Percentiles rank a stretch among this genome's conserved stretches.
Conservation (phyloP, 2,888 invertebrate genomes). For the Galerucella calmariensis region DNA sequence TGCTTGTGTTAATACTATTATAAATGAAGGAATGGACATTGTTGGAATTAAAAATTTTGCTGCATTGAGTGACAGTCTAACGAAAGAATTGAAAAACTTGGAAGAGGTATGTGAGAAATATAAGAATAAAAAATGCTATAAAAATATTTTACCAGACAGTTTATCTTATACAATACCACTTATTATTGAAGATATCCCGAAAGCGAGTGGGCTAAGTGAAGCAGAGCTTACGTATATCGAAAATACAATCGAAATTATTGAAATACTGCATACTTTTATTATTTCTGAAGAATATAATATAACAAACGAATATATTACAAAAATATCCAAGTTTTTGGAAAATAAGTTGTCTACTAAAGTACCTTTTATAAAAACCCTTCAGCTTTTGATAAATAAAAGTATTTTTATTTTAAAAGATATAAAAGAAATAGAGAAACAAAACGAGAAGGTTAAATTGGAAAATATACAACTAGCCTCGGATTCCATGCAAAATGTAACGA, state of each 20-base stretch:
- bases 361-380: slow-evolving; percentile 46
- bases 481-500: slow-evolving; percentile 55
- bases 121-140: slow-evolving; percentile 31
- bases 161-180: slow-evolving; percentile 40
- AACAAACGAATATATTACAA: slow-evolving; percentile 40
- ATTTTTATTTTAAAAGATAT: slow-evolving; percentile 47
- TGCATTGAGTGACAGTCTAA: slow-evolving; percentile 6
- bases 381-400: slow-evolving; percentile 49
- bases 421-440: slow-evolving; percentile 47
- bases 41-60: slow-evolving; percentile 12
- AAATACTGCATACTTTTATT: slow-evolving; percentile 39
- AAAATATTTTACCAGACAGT: slow-evolving; percentile 42
- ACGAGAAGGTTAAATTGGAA: slow-evolving; percentile 49
- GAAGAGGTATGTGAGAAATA: slow-evolving; percentile 32
- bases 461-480: slow-evolving; percentile 55
- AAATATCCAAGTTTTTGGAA: slow-evolving; percentile 42
- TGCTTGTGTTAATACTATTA: neutral
- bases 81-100: slow-evolving; percentile 23
- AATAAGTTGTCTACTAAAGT: slow-evolving; percentile 32
- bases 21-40: neutral
- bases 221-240: slow-evolving; percentile 41
- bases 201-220: slow-evolving; percentile 20
- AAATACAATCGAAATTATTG: slow-evolving; percentile 36
- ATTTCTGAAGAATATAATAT: slow-evolving; percentile 30
- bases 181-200: slow-evolving; percentile 41